phyloP scores from a whole-genome alignment of 2,888 invertebrate genomes.

The Scrobipalpa atriplicella region DNA sequence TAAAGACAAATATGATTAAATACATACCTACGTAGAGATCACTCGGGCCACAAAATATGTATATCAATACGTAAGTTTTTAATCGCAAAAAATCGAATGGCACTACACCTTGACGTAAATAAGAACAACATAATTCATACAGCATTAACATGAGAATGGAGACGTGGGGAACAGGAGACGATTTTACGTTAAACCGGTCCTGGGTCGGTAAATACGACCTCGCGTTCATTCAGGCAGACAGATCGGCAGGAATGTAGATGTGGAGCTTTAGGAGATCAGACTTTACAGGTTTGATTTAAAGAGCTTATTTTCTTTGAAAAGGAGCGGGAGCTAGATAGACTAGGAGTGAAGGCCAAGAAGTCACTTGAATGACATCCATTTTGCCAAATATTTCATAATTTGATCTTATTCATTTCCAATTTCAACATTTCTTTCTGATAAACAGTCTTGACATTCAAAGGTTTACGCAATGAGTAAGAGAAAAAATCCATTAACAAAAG shows the following conservation, averaged over 20 bases:
- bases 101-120: neutral
- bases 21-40: too few species aligned
- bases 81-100: neutral
- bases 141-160: constrained; percentile 31
- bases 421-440: too few species aligned
- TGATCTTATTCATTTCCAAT: too few species aligned
- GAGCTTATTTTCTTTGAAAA: neutral
- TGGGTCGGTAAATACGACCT: constrained; percentile 14
- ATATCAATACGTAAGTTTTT: neutral
- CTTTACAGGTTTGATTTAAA: neutral
- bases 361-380: too few species aligned
- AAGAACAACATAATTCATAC: constrained; percentile 19
- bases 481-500: too few species aligned
- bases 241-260: constrained; percentile 25
- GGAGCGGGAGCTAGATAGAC: neutral
- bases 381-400: too few species aligned
- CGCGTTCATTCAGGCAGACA: constrained; percentile 20
- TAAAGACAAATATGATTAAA: too few species aligned
- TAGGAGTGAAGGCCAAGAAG: neutral
- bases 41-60: too few species aligned
- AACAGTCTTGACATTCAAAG: too few species aligned
- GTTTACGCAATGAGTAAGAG: too few species aligned
- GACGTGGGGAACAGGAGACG: constrained; percentile 23
- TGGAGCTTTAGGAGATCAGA: neutral
- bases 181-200: constrained; percentile 26